phyloP scores from a whole-genome alignment of 2,113 vertebrate genomes.

The Axis porcinus region DNA sequence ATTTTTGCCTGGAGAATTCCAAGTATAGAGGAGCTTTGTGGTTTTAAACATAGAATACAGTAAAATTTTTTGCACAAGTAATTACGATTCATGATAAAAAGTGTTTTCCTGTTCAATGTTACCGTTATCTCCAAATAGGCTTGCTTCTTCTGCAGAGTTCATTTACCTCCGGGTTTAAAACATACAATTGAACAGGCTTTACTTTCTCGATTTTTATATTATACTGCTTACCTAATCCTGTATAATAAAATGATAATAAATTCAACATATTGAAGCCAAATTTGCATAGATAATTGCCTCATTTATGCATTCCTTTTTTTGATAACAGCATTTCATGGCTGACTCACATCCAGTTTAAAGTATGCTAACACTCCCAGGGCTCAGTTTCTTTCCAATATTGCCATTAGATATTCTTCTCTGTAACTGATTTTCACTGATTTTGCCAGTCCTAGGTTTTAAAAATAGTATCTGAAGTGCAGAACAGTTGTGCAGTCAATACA shows the following conservation, averaged over 20 bases:
- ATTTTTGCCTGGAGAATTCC: neutral
- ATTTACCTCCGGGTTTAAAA: neutral
- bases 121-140: neutral
- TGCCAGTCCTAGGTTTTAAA: constrained; percentile 22
- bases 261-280: neutral
- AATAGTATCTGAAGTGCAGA: neutral
- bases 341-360: neutral
- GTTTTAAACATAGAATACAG: neutral
- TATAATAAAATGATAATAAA: constrained; percentile 31
- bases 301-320: neutral
- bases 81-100: neutral
- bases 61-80: neutral
- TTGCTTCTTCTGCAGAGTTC: neutral
- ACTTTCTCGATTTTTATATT: constrained; percentile 6
- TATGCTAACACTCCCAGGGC: neutral
- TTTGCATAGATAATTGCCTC: neutral
- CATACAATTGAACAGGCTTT: neutral
- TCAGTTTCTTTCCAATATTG: constrained; percentile 3
- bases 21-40: neutral
- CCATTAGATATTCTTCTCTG: neutral
- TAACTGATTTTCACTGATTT: constrained; percentile 13
- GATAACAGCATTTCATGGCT: neutral
- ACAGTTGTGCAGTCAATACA: constrained; percentile 11
- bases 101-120: neutral
- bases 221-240: neutral